phyloP scores from a whole-genome alignment of 92 coral and sea anemone genomes.

The Epizoanthus rinbou region DNA sequence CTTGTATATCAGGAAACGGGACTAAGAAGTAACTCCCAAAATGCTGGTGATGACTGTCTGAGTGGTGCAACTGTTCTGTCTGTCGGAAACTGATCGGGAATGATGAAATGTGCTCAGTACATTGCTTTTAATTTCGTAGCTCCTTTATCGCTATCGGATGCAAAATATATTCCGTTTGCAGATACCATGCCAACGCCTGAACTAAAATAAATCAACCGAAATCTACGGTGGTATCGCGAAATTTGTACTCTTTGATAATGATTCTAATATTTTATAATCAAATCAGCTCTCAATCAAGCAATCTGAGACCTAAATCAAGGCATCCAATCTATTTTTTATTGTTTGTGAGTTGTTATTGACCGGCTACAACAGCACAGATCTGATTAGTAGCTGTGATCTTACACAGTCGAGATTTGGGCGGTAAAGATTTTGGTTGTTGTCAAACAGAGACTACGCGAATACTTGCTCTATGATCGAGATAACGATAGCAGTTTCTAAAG shows the following conservation, averaged over 20 bases:
- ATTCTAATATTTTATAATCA: constrained; percentile 11
- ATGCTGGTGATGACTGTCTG: no score
- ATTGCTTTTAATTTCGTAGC: background rate
- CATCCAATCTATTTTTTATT: constrained; percentile 5
- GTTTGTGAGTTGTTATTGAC: constrained; percentile 19
- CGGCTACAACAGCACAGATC: background rate
- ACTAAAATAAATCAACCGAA: constrained; percentile 17
- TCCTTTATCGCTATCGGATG: constrained; percentile 33
- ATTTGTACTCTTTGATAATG: constrained; percentile 18
- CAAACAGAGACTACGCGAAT: background rate
- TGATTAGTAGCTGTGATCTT: constrained; percentile 3
- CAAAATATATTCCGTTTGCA: constrained; percentile 2
- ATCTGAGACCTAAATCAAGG: constrained; percentile 19
- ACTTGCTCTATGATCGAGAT: constrained; percentile 13
- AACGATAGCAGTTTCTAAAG: background rate
- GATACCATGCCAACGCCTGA: constrained; percentile 32
- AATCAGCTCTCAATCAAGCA: constrained; percentile 8
- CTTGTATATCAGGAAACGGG: no score
- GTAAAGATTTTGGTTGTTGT: constrained; percentile 10
- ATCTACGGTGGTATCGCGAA: background rate
- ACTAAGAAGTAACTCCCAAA: no score
- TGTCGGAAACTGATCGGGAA: no score
- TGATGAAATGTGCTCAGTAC: background rate
- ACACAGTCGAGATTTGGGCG: constrained; percentile 5
- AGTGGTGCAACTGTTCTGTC: no score